Base-by-base conservation (phyloP, 2,797 vertebrate genomes). In the Apogon hyalosoma region DNA sequence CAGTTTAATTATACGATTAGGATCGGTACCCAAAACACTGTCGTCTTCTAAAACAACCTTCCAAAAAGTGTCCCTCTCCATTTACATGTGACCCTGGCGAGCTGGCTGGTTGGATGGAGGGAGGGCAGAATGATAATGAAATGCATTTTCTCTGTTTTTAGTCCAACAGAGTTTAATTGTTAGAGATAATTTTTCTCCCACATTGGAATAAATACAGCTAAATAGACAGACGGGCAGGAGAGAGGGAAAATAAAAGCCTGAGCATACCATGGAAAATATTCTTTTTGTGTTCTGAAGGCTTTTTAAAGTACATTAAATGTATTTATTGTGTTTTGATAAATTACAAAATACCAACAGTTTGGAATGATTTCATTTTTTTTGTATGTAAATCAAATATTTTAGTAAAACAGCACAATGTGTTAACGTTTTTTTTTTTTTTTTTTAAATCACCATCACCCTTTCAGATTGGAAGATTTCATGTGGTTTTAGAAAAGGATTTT, bases 1-100 rank as follows among this genome's bases (percentile, higher is more conserved):
- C 91, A 91, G 88, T 92, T 93, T 95, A 95, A 95, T 95, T 94
- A 94, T 85, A 93, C 89, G 90, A 94, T 94, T 93, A 94, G 85
- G 86, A 89, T 87, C 80, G 70, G 84, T 87, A 88, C 87, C 84
- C 89, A 92, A 90, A 93, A 90, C 88, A 62, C 83, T 61, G 88
- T 79, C 77, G 78, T 93, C 86, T 93, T 92, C 90, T 91, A 87
- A 88, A 93, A 92, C 90, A 90, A 91, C 83, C 91, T 89, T 88
- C 90, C 82, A 82, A 89, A 90, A 88, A 92, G 85, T 89, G 92
- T 90, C 87, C 87, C 87, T 83, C 90, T 83, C 89, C 92, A 94
- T 94, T 94, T 94, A 76, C 83, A 82, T 66, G 76, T 92, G 92
- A 94, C 93, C 93, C 87, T 36, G 70, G 74, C 64, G 63, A 70